These are phyloP conservation scores for Drosophila burlai DNA, from an alignment of 1,140 invertebrate species.

Conservation along the genomic window DNA sequence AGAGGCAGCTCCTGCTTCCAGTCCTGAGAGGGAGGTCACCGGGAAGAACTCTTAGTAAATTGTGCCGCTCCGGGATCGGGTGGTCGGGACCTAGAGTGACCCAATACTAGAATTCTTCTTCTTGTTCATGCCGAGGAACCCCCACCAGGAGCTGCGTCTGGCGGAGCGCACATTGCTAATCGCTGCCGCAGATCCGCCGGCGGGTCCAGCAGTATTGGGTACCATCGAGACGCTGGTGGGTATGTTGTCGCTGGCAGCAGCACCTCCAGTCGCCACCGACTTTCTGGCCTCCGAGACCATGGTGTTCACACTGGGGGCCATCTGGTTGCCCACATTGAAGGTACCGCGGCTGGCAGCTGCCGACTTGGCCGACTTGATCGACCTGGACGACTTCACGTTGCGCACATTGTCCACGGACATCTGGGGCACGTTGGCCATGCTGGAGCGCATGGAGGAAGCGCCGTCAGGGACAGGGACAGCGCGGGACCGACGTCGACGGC, in stretches of 20 bases:
- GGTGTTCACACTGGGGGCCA: slow-evolving; percentile 7
- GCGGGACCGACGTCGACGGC: slow-evolving; percentile 17
- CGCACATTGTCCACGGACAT: slow-evolving; percentile 16
- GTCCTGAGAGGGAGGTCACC: background rate
- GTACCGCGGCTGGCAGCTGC: background rate
- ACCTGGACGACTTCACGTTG: slow-evolving; percentile 5
- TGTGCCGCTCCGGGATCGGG: background rate
- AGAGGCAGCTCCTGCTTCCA: background rate
- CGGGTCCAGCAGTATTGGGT: background rate
- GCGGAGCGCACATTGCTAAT: background rate
- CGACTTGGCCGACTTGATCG: background rate
- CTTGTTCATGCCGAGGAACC: slow-evolving; percentile 48
- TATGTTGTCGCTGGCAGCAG: background rate
- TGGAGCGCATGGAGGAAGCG: slow-evolving; percentile 21
- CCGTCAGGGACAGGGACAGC: background rate
- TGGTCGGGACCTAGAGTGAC: slow-evolving; percentile 19
- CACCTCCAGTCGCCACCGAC: background rate
- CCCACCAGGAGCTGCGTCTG: slow-evolving; percentile 44
- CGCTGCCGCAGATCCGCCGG: background rate
- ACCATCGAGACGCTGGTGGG: background rate
- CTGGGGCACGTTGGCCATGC: slow-evolving; percentile 21
- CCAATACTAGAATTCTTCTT: slow-evolving; percentile 42
- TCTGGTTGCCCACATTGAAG: background rate
- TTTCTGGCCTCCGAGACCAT: background rate
- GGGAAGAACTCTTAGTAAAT: background rate